phyloP scores from a whole-genome alignment of 2,797 vertebrate species.

The Oreochromis grahami region DNA sequence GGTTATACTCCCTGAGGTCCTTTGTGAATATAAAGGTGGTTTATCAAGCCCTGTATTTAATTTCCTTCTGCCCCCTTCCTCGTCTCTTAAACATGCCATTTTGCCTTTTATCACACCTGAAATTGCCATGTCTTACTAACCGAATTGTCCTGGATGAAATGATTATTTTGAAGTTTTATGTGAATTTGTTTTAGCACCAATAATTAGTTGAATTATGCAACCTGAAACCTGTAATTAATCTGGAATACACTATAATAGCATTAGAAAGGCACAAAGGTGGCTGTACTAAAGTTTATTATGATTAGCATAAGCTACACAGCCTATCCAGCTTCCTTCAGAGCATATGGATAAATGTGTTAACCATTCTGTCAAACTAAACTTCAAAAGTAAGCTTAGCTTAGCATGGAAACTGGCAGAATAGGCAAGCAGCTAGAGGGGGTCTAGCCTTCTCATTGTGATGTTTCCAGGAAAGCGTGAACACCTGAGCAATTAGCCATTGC shows the following conservation, averaged over 20 bases:
- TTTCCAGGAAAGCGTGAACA: not conserved
- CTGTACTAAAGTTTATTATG: not conserved
- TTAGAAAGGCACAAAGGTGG: not conserved
- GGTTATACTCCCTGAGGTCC: constrained; percentile 9
- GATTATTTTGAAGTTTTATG: not conserved
- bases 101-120: not conserved
- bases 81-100: not conserved
- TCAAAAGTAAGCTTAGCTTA: not conserved
- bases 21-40: constrained; percentile 29
- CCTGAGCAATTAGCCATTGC: not conserved
- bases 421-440: not conserved
- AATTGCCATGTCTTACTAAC: not conserved
- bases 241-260: not conserved
- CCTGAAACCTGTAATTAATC: not conserved
- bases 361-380: not conserved
- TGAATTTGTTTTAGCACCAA: not conserved
- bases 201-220: not conserved
- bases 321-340: not conserved
- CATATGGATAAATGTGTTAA: not conserved
- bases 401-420: not conserved
- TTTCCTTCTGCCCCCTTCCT: constrained; percentile 16
- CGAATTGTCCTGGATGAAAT: not conserved
- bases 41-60: constrained; percentile 28
- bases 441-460: not conserved
- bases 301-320: not conserved